A percentile compares a stretch with the other conserved stretches of the same genome.
Evolutionary conservation across 2,888 invertebrate genomes (phyloP).

Genomic region (Drosophila picticornis): DNA sequence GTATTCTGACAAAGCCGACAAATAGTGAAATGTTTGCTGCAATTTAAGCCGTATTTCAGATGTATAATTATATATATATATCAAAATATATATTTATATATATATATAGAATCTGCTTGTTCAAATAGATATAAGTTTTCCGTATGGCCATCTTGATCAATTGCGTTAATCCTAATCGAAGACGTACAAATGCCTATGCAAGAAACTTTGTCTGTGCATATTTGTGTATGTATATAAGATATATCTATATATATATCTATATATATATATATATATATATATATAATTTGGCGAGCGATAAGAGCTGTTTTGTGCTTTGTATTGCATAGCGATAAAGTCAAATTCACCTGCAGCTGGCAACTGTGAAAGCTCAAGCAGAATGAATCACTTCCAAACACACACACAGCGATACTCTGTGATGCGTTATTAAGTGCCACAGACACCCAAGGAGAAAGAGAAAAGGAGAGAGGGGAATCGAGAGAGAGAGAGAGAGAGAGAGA

Average conservation of each 20-base stretch:
- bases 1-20: not conserved
- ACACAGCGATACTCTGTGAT: not conserved
- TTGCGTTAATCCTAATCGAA: not conserved
- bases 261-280: not conserved
- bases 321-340: not conserved
- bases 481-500: not conserved
- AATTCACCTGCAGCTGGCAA: slow-evolving; percentile 23
- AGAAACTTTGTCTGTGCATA: not conserved
- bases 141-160: not conserved
- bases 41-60: not conserved
- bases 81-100: not conserved
- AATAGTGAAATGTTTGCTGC: not conserved
- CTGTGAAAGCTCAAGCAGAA: not conserved
- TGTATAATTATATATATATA: not conserved
- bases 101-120: not conserved
- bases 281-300: not conserved
- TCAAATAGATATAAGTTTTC: not conserved
- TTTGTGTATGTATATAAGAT: not conserved
- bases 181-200: not conserved
- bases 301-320: not conserved
- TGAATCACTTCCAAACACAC: slow-evolving; percentile 8
- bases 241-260: not conserved
- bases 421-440: slow-evolving; percentile 24
- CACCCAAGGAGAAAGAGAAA: not conserved
- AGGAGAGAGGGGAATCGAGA: not conserved